phyloP scores from a whole-genome alignment of 2,888 invertebrate species.

The Drosophila pullipes region DNA sequence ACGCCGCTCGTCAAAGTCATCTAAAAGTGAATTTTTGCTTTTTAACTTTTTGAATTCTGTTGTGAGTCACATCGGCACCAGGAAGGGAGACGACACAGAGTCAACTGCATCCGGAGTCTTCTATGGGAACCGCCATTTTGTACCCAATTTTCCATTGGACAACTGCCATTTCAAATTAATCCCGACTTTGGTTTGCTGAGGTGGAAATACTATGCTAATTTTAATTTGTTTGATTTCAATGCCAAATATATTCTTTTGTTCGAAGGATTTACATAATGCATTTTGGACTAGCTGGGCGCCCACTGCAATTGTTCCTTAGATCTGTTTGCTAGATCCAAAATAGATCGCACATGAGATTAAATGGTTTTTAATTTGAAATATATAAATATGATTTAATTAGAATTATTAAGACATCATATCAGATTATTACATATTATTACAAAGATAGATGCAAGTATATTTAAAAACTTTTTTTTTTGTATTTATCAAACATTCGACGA shows the following conservation, averaged over 20 bases:
- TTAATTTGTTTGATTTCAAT: constrained; percentile 69
- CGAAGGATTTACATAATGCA: constrained; percentile 65
- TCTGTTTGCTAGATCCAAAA: constrained; percentile 3
- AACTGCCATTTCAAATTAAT: constrained; percentile 65
- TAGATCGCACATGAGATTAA: background rate
- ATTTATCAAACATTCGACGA: background rate
- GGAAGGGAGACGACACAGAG: constrained; percentile 6
- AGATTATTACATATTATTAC: background rate
- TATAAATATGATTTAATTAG: background rate
- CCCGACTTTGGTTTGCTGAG: constrained; percentile 70
- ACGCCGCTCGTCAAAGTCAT: constrained; percentile 79
- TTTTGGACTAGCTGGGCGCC: constrained; percentile 46
- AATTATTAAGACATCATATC: background rate
- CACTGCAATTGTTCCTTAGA: constrained; percentile 30
- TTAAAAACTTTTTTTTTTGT: background rate
- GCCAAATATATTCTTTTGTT: constrained; percentile 53
- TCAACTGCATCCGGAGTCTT: background rate
- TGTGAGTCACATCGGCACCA: constrained; percentile 14
- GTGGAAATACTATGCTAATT: constrained; percentile 82
- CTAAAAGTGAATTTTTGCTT: constrained; percentile 83
- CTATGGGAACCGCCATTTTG: constrained; percentile 53
- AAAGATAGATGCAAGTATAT: background rate
- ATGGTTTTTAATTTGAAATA: constrained; percentile 13
- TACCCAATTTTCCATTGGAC: constrained; percentile 18
- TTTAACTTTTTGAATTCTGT: constrained; percentile 82